Conservation (phyloP, 2,113 vertebrate genomes). For the Chlorocebus sabaeus region DNA sequence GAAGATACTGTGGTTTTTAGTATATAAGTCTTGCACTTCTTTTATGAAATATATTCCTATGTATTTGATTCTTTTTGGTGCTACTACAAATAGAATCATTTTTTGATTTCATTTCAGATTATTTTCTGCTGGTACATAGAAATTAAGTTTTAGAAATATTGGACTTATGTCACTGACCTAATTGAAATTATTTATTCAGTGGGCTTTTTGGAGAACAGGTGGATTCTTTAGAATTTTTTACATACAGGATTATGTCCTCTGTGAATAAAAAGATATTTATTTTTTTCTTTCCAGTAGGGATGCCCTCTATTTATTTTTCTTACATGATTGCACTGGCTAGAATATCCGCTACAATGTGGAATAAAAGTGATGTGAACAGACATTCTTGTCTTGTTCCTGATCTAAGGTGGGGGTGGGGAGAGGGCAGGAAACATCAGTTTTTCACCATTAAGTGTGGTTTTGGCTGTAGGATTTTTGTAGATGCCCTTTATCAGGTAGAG, state of each 20-base stretch:
- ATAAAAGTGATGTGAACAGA: neutral
- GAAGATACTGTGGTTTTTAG: neutral
- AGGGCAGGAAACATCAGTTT: neutral
- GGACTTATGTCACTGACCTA: neutral
- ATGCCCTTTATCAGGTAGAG: neutral
- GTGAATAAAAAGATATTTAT: neutral
- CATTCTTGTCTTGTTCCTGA: neutral
- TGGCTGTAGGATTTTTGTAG: neutral
- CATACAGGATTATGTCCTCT: neutral
- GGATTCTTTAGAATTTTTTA: conserved; percentile 3
- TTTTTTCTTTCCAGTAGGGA: neutral
- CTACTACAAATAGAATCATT: neutral
- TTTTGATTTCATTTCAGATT: neutral
- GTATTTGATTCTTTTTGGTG: neutral
- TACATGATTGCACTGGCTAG: neutral
- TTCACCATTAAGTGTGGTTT: neutral
- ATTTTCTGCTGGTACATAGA: neutral
- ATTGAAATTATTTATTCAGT: neutral
- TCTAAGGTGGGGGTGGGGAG: neutral
- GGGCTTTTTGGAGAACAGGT: neutral
- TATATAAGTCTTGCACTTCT: neutral
- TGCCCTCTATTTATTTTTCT: neutral
- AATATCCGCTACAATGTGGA: neutral
- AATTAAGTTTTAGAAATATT: neutral
- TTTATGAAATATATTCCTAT: neutral